Conservation (phyloP, 2,888 invertebrate genomes). For the Athalia circularis region DNA sequence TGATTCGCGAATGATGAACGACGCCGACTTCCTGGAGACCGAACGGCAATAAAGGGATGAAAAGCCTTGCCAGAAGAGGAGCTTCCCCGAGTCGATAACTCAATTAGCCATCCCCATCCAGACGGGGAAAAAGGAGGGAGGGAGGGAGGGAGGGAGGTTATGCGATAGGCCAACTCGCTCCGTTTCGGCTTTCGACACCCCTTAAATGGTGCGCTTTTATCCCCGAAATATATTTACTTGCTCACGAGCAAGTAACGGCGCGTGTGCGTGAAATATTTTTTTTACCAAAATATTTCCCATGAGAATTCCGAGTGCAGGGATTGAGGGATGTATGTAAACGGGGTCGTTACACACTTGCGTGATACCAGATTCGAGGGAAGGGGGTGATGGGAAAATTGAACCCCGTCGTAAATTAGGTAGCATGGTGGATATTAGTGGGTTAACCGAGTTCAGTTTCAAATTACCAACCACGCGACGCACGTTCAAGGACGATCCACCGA, state of each 20-base stretch:
- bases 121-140: too few species aligned
- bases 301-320: not conserved
- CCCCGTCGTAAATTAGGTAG: slow-evolving; percentile 16
- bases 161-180: too few species aligned
- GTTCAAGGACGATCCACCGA: not conserved
- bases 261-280: not conserved
- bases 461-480: slow-evolving; percentile 14
- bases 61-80: slow-evolving; percentile 12
- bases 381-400: not conserved
- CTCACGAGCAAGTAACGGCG: not conserved
- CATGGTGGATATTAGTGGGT: slow-evolving; percentile 12
- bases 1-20: slow-evolving; percentile 30
- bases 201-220: too few species aligned
- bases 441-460: slow-evolving; percentile 35
- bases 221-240: not conserved
- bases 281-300: not conserved
- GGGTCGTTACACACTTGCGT: too few species aligned
- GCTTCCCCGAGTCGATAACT: slow-evolving; percentile 28
- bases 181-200: too few species aligned
- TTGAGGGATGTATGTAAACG: not conserved
- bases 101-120: slow-evolving; percentile 14
- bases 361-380: too few species aligned
- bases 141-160: too few species aligned
- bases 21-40: slow-evolving; percentile 38
- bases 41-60: slow-evolving; percentile 26